phyloP scores from a whole-genome alignment of 2,113 vertebrate species.

The Amazona guildingii region DNA sequence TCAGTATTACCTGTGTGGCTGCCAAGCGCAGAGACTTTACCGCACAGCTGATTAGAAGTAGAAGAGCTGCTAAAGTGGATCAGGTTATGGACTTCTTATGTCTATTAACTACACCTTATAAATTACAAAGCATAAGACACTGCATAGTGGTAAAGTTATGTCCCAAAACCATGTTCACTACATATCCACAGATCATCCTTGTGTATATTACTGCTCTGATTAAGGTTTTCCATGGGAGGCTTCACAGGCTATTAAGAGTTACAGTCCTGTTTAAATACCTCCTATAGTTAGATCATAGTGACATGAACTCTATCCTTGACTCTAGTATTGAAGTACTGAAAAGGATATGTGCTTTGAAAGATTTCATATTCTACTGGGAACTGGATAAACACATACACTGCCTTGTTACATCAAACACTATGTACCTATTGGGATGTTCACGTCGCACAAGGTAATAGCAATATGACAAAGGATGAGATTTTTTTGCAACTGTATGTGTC shows the following conservation, averaged over 20 bases:
- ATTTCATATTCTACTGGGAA: conserved; percentile 3
- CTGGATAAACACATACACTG: background rate
- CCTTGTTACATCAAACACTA: background rate
- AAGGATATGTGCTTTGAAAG: conserved; percentile 4
- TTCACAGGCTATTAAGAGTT: background rate
- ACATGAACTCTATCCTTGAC: background rate
- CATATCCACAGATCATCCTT: background rate
- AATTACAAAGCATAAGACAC: background rate
- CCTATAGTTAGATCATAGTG: background rate
- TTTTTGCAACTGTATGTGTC: background rate
- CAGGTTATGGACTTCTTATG: background rate
- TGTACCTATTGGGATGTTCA: background rate
- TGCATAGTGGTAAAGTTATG: background rate
- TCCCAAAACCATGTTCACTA: background rate
- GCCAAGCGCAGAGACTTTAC: background rate
- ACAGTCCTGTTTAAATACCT: background rate
- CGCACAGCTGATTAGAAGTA: background rate
- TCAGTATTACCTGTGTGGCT: background rate
- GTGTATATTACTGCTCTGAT: background rate
- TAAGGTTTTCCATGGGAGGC: background rate
- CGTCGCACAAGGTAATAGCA: background rate
- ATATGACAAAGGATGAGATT: conserved; percentile 14
- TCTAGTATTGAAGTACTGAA: background rate
- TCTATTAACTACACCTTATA: background rate
- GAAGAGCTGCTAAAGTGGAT: background rate